Conservation (phyloP, 2,888 invertebrate species). For the Drosophila anomelani region DNA sequence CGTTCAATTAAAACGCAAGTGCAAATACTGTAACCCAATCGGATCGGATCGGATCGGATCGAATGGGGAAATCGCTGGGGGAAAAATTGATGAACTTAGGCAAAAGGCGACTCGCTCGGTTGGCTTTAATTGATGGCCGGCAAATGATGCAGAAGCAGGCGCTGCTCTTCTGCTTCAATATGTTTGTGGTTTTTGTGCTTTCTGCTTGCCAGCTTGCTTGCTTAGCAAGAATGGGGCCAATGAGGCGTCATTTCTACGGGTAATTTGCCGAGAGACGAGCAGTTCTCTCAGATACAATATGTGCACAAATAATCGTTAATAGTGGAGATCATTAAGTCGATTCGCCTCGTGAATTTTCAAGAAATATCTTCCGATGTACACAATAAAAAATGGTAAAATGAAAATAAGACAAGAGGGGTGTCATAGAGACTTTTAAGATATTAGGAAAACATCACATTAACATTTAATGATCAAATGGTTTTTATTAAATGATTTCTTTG, state of each 20-base stretch:
- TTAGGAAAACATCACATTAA: background rate
- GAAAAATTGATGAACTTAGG: conserved; percentile 44
- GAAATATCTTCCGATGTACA: conserved; percentile 5
- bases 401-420: background rate
- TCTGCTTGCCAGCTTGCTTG: conserved; percentile 19
- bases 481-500: background rate
- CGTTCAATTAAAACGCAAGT: conserved; percentile 69
- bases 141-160: conserved; percentile 37
- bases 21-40: conserved; percentile 73
- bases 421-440: background rate
- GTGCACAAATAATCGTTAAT: conserved; percentile 35
- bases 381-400: background rate
- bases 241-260: conserved; percentile 48
- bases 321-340: conserved; percentile 32
- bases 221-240: conserved; percentile 41
- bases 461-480: background rate
- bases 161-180: conserved; percentile 9
- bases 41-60: conserved; percentile 22
- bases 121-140: conserved; percentile 62
- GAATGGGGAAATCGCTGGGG: conserved; percentile 4
- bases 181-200: conserved; percentile 25
- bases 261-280: conserved; percentile 36
- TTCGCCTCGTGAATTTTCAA: conserved; percentile 18
- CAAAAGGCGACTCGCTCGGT: conserved; percentile 52
- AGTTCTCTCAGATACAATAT: conserved; percentile 21